Conservation (phyloP, 2,888 invertebrate species). For the Endomychus coccineus region DNA sequence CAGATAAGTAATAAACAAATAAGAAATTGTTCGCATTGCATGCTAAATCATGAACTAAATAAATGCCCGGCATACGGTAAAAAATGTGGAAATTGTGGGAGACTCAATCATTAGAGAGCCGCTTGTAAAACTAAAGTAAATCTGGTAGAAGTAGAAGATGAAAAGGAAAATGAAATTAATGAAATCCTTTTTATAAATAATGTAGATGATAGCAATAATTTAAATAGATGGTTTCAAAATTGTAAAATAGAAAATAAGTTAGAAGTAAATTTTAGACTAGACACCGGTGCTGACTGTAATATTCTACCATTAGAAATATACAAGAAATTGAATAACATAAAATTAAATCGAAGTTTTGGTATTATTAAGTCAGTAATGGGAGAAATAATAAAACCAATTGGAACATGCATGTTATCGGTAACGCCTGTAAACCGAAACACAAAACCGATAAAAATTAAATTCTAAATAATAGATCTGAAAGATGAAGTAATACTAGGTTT, state of each 20-base stretch:
- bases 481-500: slow-evolving; percentile 13
- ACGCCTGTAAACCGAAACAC: no score
- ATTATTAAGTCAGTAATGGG: background rate
- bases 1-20: background rate
- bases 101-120: slow-evolving; percentile 2
- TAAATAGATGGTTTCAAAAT: slow-evolving; percentile 4
- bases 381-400: no score
- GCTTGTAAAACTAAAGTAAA: background rate
- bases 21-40: slow-evolving; percentile 1
- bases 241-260: slow-evolving; percentile 1
- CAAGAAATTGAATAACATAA: background rate
- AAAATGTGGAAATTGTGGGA: slow-evolving; percentile 3
- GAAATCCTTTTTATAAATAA: background rate
- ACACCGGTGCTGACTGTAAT: background rate
- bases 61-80: slow-evolving; percentile 4
- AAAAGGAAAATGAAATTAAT: background rate
- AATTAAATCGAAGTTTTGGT: background rate
- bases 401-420: no score
- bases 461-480: slow-evolving; percentile 15
- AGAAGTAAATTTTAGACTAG: background rate
- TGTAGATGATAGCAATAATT: background rate
- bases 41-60: slow-evolving; percentile 2
- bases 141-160: slow-evolving; percentile 3
- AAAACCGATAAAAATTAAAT: no score
- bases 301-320: slow-evolving; percentile 5